Percentiles rank a stretch among this genome's conserved stretches.
These are phyloP conservation scores for Cryptotis parvus DNA, from an alignment of 2,113 vertebrate species.

Conservation along the genomic window DNA sequence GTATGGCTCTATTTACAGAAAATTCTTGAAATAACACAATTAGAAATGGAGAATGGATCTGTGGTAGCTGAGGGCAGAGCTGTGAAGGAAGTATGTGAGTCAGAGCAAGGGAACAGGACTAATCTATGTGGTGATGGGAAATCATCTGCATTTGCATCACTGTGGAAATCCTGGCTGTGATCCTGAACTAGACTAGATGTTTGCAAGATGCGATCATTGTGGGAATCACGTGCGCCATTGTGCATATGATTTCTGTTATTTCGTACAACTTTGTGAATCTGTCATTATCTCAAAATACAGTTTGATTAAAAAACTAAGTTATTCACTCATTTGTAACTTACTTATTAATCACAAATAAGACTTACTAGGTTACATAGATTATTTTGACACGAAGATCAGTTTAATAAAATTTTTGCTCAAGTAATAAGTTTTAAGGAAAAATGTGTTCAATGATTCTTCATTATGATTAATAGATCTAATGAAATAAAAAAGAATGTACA, in stretches of 20 bases:
- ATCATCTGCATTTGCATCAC: background rate
- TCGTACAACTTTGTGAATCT: background rate
- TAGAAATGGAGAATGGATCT: no score
- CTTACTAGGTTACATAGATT: background rate
- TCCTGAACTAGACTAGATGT: background rate
- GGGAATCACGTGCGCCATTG: background rate
- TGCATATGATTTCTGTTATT: background rate
- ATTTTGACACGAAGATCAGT: background rate
- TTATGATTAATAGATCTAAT: background rate
- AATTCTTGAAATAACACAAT: no score
- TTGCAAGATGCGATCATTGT: background rate
- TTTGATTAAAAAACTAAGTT: background rate
- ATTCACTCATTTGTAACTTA: background rate
- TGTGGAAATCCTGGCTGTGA: background rate
- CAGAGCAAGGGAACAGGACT: background rate
- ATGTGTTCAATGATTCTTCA: no score
- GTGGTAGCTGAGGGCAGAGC: no score
- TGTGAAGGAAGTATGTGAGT: background rate
- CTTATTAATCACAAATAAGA: conserved; percentile 24
- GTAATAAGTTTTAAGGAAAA: background rate
- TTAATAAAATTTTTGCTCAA: conserved; percentile 7
- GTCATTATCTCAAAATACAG: background rate
- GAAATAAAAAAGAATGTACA: background rate
- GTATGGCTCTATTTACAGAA: no score
- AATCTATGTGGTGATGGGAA: background rate